A percentile compares a stretch with the other conserved stretches of the same genome.
Evolutionary conservation across 2,888 invertebrate genomes (phyloP).

Genomic region (Lacanobia oleracea): DNA sequence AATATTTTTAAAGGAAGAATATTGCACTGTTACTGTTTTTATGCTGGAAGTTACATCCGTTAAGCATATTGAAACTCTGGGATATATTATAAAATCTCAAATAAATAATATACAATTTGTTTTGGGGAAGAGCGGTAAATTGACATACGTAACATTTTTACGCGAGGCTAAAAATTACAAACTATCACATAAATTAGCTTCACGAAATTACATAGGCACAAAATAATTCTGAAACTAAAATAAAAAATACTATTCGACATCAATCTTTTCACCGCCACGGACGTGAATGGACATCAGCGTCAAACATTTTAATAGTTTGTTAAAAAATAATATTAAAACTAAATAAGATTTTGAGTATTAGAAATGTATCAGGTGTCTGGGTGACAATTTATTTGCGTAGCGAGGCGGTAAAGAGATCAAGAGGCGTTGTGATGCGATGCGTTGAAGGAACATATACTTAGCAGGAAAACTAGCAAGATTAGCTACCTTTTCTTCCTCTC

Average conservation of each 20-base stretch:
- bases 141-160: constrained; percentile 18
- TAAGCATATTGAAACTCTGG: constrained; percentile 58
- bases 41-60: constrained; percentile 53
- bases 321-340: constrained; percentile 42
- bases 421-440: constrained; percentile 2
- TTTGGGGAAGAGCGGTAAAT: constrained; percentile 51
- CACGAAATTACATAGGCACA: constrained; percentile 12
- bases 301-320: constrained; percentile 21
- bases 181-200: constrained; percentile 19
- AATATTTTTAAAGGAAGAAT: constrained; percentile 54
- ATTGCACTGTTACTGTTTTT: constrained; percentile 62
- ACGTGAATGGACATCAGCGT: constrained; percentile 25
- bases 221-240: constrained; percentile 11
- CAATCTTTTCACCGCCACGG: constrained; percentile 42
- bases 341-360: constrained; percentile 55
- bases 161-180: constrained; percentile 38
- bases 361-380: constrained; percentile 55
- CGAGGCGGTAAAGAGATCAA: constrained; percentile 28
- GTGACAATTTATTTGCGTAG: constrained; percentile 39
- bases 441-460: constrained; percentile 9
- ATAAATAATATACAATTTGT: constrained; percentile 38
- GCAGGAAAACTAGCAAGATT: constrained; percentile 7
- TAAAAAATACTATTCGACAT: background rate
- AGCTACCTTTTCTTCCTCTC: background rate
- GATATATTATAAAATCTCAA: constrained; percentile 49